Percentiles rank a stretch among this genome's conserved stretches.
Conservation (phyloP, 2,888 invertebrate species). For the Netelia virgata region DNA sequence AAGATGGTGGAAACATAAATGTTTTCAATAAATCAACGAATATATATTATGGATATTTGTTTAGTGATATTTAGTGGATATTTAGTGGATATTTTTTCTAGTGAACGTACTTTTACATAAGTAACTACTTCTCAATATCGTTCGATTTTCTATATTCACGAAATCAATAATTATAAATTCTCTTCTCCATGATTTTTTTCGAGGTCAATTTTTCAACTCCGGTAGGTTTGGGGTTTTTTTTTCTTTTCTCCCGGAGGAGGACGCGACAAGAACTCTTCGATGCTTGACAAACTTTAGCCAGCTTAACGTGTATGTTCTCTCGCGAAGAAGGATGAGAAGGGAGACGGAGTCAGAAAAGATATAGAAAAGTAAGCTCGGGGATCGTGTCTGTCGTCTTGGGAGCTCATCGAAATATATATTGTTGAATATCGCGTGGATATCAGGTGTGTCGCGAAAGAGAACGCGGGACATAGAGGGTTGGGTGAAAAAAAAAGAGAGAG, state of each 20-base stretch:
- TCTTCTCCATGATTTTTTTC: neutral
- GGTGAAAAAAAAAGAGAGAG: slow-evolving; percentile 8
- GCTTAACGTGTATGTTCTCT: neutral
- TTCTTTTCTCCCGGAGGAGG: too few species aligned
- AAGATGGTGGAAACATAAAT: too few species aligned
- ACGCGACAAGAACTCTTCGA: too few species aligned
- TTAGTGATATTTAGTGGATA: too few species aligned
- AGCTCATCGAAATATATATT: slow-evolving; percentile 16
- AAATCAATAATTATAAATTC: too few species aligned
- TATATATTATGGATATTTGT: too few species aligned
- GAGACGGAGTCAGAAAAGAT: slow-evolving; percentile 2
- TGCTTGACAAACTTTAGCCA: too few species aligned
- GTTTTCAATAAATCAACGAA: too few species aligned
- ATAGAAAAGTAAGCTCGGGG: slow-evolving; percentile 2
- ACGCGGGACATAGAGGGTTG: neutral
- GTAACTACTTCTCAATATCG: too few species aligned
- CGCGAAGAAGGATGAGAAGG: neutral
- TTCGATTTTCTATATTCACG: too few species aligned
- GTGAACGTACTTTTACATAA: too few species aligned
- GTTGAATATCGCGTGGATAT: slow-evolving; percentile 16
- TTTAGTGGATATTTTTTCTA: too few species aligned
- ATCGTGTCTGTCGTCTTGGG: neutral
- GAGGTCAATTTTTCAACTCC: slow-evolving; percentile 1
- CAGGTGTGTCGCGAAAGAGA: neutral
- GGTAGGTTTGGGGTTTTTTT: neutral